Base-by-base conservation (phyloP, 2,888 invertebrate genomes). In the Ectemnius cavifrons region DNA sequence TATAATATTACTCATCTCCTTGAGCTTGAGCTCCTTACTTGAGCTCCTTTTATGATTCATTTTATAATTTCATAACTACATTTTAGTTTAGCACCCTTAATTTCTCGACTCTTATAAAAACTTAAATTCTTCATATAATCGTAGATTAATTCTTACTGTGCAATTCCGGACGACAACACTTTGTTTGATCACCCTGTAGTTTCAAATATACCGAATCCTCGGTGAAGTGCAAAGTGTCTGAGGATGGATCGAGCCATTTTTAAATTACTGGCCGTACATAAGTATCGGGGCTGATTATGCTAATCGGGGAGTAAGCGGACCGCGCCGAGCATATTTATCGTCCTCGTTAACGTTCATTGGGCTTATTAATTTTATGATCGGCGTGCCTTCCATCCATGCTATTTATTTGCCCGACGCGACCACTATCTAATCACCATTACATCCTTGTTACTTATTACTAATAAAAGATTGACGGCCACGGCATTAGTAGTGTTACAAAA, bases 351-450 rank as follows among this genome's bases (percentile, higher is more conserved):
- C 77, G 79, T 79, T 84, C 80, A 84, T 83, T 81, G 84, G 75
- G 76, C 80, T 84, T 85, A 85, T 85, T 85, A 85, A 85, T 85
- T 85, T 85, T 83, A 83, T 73, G 79, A 70, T 66, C 77, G 67
- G 63, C 20, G 60, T 46, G 13, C 78, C 57, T 57, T 65, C 49
- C 63, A 63, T 74, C 77, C n/a, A 58, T 58, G 74, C 73, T 71
- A 52, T 82, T 72, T 72, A 63, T 73, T 71, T 75, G 59, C 49
- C 67, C 47, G 18, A 4, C 4, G 57, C 52, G 49, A 73, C 59
- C 47, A 45, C 11, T 46, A 14, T 63, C 59, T 56, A 62, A 69
- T 71, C 47, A 6, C 37, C 56, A 37, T 23, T 65, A 58, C 46
- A 64, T 62, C 61, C 18, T 71, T 66, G 57, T 61, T 59, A 67